Percentiles rank a stretch among this genome's conserved stretches.
These are phyloP conservation scores for Adelges cooleyi DNA, from an alignment of 1,140 invertebrate species.

Conservation along the genomic window DNA sequence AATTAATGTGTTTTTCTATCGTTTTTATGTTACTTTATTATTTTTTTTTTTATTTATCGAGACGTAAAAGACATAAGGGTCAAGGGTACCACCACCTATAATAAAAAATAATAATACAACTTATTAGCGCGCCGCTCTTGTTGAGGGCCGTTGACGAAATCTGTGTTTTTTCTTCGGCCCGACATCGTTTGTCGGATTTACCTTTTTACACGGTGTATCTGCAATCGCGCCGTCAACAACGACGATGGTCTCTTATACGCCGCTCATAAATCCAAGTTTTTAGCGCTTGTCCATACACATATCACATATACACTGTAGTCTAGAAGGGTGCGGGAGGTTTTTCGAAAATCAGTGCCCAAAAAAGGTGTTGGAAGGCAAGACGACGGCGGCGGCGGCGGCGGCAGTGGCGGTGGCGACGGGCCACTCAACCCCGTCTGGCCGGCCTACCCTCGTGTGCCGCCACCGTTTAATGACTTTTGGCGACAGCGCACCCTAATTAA, in stretches of 20 bases:
- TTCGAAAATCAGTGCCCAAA: background rate
- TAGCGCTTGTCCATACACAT: background rate
- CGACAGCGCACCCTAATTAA: slow-evolving; percentile 30
- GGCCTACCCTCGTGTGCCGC: slow-evolving; percentile 21
- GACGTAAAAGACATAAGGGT: too few relatives aligned
- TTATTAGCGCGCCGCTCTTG: background rate
- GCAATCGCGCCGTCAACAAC: too few relatives aligned
- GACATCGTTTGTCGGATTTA: background rate
- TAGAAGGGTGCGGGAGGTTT: background rate
- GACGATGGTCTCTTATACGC: too few relatives aligned
- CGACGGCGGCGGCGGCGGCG: background rate
- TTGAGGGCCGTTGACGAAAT: background rate
- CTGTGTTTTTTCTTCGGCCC: background rate
- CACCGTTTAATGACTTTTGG: slow-evolving; percentile 27
- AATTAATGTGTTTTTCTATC: too few relatives aligned
- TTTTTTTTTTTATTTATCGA: too few relatives aligned
- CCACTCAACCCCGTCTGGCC: background rate
- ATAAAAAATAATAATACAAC: background rate
- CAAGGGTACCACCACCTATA: too few relatives aligned
- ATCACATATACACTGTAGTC: background rate
- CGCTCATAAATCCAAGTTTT: slow-evolving; percentile 7
- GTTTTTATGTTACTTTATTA: too few relatives aligned
- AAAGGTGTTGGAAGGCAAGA: slow-evolving; percentile 19
- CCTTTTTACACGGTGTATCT: background rate
- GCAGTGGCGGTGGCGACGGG: background rate